These are phyloP conservation scores for Coecobrya sp. DNA, from an alignment of 2,888 invertebrate genomes.

Conservation along the genomic window DNA sequence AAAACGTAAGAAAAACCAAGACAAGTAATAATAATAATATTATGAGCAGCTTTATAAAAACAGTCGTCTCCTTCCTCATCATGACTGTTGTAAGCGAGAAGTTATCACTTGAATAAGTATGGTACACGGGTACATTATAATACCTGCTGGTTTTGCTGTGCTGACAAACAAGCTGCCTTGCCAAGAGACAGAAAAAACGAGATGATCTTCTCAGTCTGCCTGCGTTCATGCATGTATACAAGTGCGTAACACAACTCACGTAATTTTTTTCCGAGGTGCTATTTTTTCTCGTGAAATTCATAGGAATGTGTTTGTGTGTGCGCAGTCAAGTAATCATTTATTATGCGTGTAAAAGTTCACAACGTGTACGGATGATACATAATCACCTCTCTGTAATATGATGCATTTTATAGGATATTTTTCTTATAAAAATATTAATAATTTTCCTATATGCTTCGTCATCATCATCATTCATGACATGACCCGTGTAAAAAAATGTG, in stretches of 20 bases:
- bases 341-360: conserved; percentile 61
- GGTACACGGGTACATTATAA: background rate
- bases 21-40: no score
- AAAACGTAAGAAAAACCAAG: background rate
- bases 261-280: conserved; percentile 62
- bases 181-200: background rate
- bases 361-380: background rate
- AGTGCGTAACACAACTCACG: no score
- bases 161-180: background rate
- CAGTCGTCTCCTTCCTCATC: background rate
- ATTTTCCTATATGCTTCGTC: background rate
- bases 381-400: conserved; percentile 2
- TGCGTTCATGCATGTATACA: conserved; percentile 20
- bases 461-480: conserved; percentile 35
- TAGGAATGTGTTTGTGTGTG: conserved; percentile 58
- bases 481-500: conserved; percentile 25
- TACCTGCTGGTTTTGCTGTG: background rate
- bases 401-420: conserved; percentile 9
- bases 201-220: background rate
- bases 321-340: conserved; percentile 47
- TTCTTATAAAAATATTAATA: conserved; percentile 16
- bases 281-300: conserved; percentile 73
- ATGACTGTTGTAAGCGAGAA: background rate
- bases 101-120: background rate
- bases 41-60: background rate